Base-by-base conservation (phyloP, 1,140 invertebrate species). In the Listronotus bonariensis region DNA sequence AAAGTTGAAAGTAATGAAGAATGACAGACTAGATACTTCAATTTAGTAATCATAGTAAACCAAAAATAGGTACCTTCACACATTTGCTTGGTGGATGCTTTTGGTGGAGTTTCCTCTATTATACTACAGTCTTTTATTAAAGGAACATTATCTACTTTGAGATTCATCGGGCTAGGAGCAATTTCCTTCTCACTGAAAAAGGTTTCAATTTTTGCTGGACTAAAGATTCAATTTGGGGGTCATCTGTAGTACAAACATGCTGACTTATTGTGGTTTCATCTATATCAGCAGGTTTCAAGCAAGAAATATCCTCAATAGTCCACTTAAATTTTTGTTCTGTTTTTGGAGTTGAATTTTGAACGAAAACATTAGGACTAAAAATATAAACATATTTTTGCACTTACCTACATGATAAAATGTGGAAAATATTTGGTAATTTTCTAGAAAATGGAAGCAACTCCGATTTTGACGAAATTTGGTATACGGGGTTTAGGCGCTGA, bases 231-330 rank as follows among this genome's bases (percentile, higher is more conserved):
- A 71, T 65, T n/a, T 65, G 55, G 6, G 70, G 67, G 46, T 69
- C 54, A 36, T 73, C 69, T 11, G 66, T 64, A 14, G 46, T 67
- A 34, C 34, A 46, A 12, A 73, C 73, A 62, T 75, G 75, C 59
- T 76, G 74, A 46, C 68, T 67, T 34, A 70, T 66, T 14, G 70
- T 71, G 9, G 61, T 58, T 62, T 77, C 76, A 54, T 78, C 77
- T 59, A 78, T 77, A 56, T 77, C 71, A 12, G 75, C 77, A 6
- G 77, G 77, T 65, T 77, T 75, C 10, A 78, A 62, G 43, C 34
- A 65, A 0, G 77, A 76, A 20, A 76, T 72, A 49, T 78, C 77
- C 31, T 78, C 76, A 42, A 78, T 78, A 6, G 74, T 73, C 76
- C 76, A 78, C 54, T 72, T 72, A 64, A 78, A 78, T 60, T 74